Conservation (phyloP, 2,888 invertebrate genomes). For the Heteropelma amictum region DNA sequence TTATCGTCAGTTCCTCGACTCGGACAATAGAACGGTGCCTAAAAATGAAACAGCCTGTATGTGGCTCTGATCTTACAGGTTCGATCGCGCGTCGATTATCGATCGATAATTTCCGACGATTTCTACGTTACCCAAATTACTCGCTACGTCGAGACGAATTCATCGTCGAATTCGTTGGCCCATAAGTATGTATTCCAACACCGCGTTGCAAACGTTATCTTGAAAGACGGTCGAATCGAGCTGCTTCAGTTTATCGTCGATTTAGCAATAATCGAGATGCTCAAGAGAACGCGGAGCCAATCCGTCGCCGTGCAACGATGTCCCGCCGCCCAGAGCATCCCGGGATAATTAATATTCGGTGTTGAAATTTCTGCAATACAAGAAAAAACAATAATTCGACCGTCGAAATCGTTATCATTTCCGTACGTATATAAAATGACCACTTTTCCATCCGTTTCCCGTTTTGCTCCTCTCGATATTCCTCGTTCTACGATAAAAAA, state of each 20-base stretch:
- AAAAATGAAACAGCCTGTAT: no score
- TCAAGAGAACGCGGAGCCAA: conserved; percentile 67
- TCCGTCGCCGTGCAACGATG: conserved; percentile 63
- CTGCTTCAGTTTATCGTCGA: conserved; percentile 32
- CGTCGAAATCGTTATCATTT: not conserved
- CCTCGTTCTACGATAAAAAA: not conserved
- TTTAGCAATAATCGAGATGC: conserved; percentile 53
- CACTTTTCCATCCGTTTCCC: no score
- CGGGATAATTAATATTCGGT: conserved; percentile 87
- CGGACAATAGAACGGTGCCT: no score
- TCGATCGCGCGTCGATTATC: not conserved
- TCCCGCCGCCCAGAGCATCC: conserved; percentile 80
- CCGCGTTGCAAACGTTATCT: conserved; percentile 12
- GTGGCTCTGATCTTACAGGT: no score
- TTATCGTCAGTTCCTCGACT: not conserved
- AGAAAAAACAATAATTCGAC: not conserved
- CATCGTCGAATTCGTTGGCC: conserved; percentile 12
- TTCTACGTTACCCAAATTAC: not conserved
- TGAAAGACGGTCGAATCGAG: conserved; percentile 42
- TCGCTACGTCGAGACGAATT: conserved; percentile 12
- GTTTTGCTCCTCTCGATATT: no score
- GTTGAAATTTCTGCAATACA: conserved; percentile 82
- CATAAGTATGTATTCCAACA: conserved; percentile 8
- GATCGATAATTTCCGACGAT: not conserved
- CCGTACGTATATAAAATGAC: no score